phyloP scores from a whole-genome alignment of 53 echinoderm and acorn worm species.

The Mesocentrotus franciscanus region DNA sequence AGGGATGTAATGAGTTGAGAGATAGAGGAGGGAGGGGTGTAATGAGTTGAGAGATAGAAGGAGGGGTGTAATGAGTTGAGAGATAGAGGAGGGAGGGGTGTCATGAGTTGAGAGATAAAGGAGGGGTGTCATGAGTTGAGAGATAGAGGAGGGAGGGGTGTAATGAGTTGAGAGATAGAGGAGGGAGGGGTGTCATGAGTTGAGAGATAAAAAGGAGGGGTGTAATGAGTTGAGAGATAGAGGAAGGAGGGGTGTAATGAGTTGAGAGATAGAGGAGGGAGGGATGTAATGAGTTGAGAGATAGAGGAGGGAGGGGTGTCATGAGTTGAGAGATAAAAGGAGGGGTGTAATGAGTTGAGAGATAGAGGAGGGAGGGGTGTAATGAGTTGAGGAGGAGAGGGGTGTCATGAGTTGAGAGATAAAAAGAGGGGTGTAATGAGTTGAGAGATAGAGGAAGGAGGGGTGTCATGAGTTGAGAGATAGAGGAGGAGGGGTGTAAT shows the following conservation, averaged over 20 bases:
- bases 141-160: no score
- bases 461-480: not conserved
- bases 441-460: not conserved
- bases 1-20: no score
- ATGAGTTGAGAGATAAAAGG: no score
- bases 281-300: no score
- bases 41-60: no score
- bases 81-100: not conserved
- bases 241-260: no score
- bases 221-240: no score
- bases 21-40: not conserved
- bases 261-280: not conserved
- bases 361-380: not conserved
- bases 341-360: not conserved
- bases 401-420: not conserved
- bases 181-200: not conserved
- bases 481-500: not conserved
- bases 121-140: not conserved
- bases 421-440: not conserved
- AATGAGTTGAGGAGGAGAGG: not conserved
- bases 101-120: not conserved
- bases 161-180: not conserved
- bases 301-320: no score
- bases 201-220: not conserved
- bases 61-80: not conserved